A percentile compares a stretch with the other conserved stretches of the same genome.
phyloP scores from a whole-genome alignment of 2,113 vertebrate genomes.

The Heliornis fulica region DNA sequence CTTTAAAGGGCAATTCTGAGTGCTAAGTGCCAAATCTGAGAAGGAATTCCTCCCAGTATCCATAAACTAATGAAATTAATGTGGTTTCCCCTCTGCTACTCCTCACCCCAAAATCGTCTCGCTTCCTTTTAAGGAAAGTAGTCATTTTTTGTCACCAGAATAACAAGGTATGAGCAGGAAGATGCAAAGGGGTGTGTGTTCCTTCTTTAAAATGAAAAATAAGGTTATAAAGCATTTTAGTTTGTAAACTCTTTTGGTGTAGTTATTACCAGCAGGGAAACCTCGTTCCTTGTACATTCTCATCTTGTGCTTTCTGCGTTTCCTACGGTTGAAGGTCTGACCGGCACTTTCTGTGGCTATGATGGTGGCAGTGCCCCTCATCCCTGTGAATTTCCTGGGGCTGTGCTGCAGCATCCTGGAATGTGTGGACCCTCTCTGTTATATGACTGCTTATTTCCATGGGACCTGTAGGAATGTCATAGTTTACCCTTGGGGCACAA shows the following conservation, averaged over 20 bases:
- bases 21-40: constrained; percentile 33
- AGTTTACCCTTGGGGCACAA: not conserved
- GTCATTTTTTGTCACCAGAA: not conserved
- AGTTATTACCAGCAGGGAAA: not conserved
- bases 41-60: constrained; percentile 33
- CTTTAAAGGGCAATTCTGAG: constrained; percentile 38
- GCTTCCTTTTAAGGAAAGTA: constrained; percentile 43
- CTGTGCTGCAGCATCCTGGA: not conserved
- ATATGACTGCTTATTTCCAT: not conserved
- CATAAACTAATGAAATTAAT: constrained; percentile 57
- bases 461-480: not conserved
- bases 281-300: not conserved
- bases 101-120: not conserved
- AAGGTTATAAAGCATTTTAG: not conserved
- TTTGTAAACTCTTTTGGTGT: not conserved
- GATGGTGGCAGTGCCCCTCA: not conserved
- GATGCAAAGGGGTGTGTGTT: not conserved
- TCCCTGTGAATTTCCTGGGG: not conserved
- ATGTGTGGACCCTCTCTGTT: not conserved
- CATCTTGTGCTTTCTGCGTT: not conserved
- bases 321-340: not conserved
- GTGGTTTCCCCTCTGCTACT: constrained; percentile 56
- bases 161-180: not conserved
- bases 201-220: not conserved
- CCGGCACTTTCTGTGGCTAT: not conserved